Evolutionary conservation across 2,888 invertebrate species (phyloP), one percentile per base, ranked within the genome.

Genomic region (Mesorhabditis spiculigera): DNA sequence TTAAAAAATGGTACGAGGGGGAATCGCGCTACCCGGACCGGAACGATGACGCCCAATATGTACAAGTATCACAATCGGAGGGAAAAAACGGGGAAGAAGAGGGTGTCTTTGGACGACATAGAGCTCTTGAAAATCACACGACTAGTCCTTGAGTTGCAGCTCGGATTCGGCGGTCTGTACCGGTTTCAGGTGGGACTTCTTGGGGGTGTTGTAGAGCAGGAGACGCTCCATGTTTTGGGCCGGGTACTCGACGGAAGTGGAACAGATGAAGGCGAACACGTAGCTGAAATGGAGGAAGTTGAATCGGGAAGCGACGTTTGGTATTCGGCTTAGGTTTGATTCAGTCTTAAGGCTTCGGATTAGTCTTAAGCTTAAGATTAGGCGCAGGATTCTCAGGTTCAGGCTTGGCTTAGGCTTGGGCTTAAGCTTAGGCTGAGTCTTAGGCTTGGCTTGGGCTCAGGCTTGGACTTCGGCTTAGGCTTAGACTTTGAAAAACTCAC

Each of bases 141-240:
- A 50, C n/a, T 50, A 50, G n/a, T 50, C 58, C 65, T 80, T 80
- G 63, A 83, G 65, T 68, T 83, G 82, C 68, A 84, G 69, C 70
- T 83, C 83, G 13, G 80, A 79, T 68, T 83, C 83, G 5, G 78
- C 69, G 28, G 76, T 76, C 6, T 78, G 78, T 50, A 80, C 74
- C 61, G 81, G 81, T 68, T 82, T 82, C 62, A 82, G 73, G n/a
- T 77, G 77, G 4, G 80, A 77, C 64, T 76, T 75, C 65, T 72
- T 70, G 6, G 72, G 66, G 5, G 75, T 71, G 4, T 75, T 68
- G 4, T 76, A 65, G 8, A 84, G 71, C 45, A 84, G 70, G 13
- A 84, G 63, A n/a, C 82, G 71, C 71, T 84, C 84, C 71, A 84
- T 84, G 69, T 83, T 85, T n/a, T 83, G 72, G 4, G 83, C 85